Evolutionary conservation across 2,113 vertebrate species (phyloP), one percentile per base, ranked within the genome.

Genomic region (Vidua macroura): DNA sequence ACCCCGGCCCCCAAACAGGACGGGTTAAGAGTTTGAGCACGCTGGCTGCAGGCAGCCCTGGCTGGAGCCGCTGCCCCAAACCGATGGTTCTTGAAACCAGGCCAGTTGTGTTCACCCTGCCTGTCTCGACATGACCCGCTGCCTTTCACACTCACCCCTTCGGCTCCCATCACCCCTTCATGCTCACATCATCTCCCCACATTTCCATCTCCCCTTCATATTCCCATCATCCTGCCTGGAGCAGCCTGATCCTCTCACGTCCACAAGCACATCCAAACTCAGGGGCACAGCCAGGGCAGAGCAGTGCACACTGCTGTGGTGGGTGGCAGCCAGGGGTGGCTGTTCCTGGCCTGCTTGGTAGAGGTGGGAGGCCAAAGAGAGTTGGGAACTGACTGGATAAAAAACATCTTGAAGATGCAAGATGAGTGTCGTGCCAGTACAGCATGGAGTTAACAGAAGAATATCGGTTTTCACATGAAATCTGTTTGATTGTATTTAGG

Each of bases 401-500:
- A 87, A 90, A 67, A 31, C 48, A 59, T 62, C 92, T 78, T 33
- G 8, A 74, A 86, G 92, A 67, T 56, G 69, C 74, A 15, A 84
- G 82, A 90, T 84, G 83, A 77, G 44, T 37, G 23, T 90, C 63
- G 7, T 5, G 22, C 51, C 60, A 62, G 69, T 16, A 14, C 7
- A 33, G 95, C 41, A 62, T 13, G 70, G 81, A 75, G 80, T 86
- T 95, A 91, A 59, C 92, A 72, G 84, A 90, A 96, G 66, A 82
- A 93, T 67, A 89, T 88, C 16, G 75, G 31, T 90, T 97, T 94
- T 92, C 79, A 79, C 92, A 83, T 81, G 93, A 97, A 96, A 74
- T 91, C 67, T 75, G 49, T 84, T 96, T 92, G 95, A 93, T 93
- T 93, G 48, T 90, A 89, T 86, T 89, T 93, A 90, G 95, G 88